phyloP scores from a whole-genome alignment of 2,113 vertebrate species.

The Monarcha castaneiventris region DNA sequence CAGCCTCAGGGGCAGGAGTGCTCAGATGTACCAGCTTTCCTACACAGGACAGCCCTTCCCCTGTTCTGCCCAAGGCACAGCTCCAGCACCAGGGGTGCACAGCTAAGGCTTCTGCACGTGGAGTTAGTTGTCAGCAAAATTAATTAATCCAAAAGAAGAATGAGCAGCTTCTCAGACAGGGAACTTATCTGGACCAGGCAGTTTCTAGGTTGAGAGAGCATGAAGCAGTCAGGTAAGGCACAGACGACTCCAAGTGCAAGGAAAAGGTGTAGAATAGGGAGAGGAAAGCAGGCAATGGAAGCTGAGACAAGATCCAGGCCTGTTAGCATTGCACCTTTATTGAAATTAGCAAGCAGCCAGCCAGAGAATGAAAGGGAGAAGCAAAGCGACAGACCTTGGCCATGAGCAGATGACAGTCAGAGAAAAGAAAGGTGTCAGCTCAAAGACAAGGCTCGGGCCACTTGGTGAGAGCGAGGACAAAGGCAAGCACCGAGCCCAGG shows the following conservation, averaged over 20 bases:
- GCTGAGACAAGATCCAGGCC: background rate
- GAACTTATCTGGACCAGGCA: accelerated
- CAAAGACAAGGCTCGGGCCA: background rate
- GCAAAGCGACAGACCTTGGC: background rate
- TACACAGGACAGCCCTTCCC: background rate
- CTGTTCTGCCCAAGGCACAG: accelerated
- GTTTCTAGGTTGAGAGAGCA: background rate
- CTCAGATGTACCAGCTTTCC: background rate
- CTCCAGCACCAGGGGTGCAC: background rate
- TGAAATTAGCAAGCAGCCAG: background rate
- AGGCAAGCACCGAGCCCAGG: background rate
- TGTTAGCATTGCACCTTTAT: background rate
- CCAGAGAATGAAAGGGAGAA: background rate
- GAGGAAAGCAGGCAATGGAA: background rate
- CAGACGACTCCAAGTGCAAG: background rate
- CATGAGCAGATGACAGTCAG: accelerated
- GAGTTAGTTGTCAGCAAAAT: background rate
- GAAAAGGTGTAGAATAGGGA: background rate
- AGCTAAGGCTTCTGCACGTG: accelerated
- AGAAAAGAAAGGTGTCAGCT: background rate
- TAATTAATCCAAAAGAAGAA: background rate
- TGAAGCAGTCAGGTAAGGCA: background rate
- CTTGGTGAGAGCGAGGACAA: accelerated
- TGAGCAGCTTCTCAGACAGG: background rate
- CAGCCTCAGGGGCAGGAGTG: background rate